A percentile compares a stretch with the other conserved stretches of the same genome.
Evolutionary conservation across 2,113 vertebrate species (phyloP).

Genomic region (Dendrocopos noguchii): DNA sequence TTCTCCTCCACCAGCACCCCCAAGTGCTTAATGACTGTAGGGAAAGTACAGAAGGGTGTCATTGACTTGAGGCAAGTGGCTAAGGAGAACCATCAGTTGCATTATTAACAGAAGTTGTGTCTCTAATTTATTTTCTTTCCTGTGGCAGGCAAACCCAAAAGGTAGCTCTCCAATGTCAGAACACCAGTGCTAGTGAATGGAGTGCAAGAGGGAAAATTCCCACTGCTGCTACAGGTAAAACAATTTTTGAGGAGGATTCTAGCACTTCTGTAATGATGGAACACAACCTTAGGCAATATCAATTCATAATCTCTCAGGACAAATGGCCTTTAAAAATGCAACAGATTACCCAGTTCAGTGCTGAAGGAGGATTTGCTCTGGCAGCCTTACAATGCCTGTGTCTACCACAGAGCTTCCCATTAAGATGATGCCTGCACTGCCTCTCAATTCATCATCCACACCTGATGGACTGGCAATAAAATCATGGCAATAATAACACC

Average conservation of each 20-base stretch:
- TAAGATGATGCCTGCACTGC: background rate
- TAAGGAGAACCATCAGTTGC: constrained; percentile 65
- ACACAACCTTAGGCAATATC: constrained; percentile 76
- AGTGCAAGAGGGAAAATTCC: constrained; percentile 75
- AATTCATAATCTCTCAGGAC: constrained; percentile 77
- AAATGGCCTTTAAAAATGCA: constrained; percentile 76
- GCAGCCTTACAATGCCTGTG: constrained; percentile 21
- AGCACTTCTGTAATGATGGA: constrained; percentile 78
- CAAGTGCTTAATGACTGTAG: background rate
- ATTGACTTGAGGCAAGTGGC: constrained; percentile 57
- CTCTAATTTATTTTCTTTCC: constrained; percentile 66
- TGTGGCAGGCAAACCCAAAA: constrained; percentile 51
- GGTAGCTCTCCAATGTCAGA: constrained; percentile 76
- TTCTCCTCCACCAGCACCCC: too few species aligned
- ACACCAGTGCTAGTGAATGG: constrained; percentile 62
- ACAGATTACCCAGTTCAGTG: constrained; percentile 60
- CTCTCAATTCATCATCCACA: constrained; percentile 34
- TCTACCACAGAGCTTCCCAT: background rate
- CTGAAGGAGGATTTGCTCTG: constrained; percentile 62
- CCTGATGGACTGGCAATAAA: constrained; percentile 43
- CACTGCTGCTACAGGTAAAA: constrained; percentile 74
- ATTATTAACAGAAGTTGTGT: constrained; percentile 73
- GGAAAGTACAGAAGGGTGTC: constrained; percentile 54
- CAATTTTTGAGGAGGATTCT: constrained; percentile 75
- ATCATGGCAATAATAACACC: background rate